These are phyloP conservation scores for Gastrophryne carolinensis DNA, from an alignment of 2,797 vertebrate species.

Conservation along the genomic window DNA sequence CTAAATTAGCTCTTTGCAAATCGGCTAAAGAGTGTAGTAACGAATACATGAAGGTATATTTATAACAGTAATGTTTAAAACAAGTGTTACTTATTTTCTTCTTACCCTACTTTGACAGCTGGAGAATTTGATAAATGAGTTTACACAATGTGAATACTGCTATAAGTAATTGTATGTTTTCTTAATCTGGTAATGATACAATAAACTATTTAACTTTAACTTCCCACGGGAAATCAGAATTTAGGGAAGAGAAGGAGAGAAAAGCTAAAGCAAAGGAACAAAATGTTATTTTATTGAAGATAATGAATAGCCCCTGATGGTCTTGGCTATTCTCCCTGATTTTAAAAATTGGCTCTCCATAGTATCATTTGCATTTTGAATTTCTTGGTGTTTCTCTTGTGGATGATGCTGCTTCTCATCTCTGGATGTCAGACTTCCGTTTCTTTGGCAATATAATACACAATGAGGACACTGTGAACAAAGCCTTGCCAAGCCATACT, in stretches of 20 bases:
- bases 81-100: background rate
- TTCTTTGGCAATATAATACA: background rate
- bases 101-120: constrained; percentile 13
- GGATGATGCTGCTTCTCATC: constrained; percentile 28
- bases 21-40: too few relatives aligned
- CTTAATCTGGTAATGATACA: constrained; percentile 41
- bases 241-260: constrained; percentile 19
- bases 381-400: constrained; percentile 42
- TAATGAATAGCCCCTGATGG: constrained; percentile 34
- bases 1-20: too few relatives aligned
- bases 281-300: constrained; percentile 36
- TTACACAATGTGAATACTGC: constrained; percentile 6
- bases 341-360: constrained; percentile 38
- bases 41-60: background rate
- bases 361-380: constrained; percentile 38
- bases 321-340: constrained; percentile 43
- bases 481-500: background rate
- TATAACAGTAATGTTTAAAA: constrained; percentile 13
- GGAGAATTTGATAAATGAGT: constrained; percentile 40
- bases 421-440: constrained; percentile 31
- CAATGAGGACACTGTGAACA: background rate
- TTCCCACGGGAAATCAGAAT: constrained; percentile 43
- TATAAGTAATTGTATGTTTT: constrained; percentile 32
- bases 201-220: constrained; percentile 34
- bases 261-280: constrained; percentile 14